A percentile compares a stretch with the other conserved stretches of the same genome.
Evolutionary conservation across 23 tunicate genomes (phyloP).

Genomic region (Oikopleura albicans): DNA sequence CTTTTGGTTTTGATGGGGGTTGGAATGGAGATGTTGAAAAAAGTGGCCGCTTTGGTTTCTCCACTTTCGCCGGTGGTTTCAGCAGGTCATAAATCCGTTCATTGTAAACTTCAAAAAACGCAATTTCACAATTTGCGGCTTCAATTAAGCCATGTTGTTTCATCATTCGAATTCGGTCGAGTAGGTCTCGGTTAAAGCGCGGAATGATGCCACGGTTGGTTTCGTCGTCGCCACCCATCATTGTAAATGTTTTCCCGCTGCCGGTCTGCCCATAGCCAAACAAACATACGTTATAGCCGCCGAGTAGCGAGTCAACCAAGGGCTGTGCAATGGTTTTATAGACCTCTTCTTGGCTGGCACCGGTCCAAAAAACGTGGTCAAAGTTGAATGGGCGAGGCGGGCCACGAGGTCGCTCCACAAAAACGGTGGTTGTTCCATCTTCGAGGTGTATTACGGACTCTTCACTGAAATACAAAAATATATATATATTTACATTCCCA

Average conservation of each 20-base stretch:
- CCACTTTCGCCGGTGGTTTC: conserved; percentile 14
- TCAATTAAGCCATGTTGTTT: not conserved
- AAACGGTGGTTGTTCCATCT: not conserved
- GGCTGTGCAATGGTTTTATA: not conserved
- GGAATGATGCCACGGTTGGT: not conserved
- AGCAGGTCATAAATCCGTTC: conserved; percentile 51
- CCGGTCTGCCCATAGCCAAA: conserved; percentile 12
- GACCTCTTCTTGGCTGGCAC: not conserved
- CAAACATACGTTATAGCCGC: not conserved
- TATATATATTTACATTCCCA: no score
- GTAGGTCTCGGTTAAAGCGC: not conserved
- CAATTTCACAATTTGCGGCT: conserved; percentile 25
- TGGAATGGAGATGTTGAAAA: not conserved
- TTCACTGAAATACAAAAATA: no score
- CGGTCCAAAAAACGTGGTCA: not conserved
- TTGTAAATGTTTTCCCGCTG: not conserved
- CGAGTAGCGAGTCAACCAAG: not conserved
- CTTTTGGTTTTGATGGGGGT: no score
- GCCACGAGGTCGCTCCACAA: conserved; percentile 10
- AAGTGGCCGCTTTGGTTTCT: not conserved
- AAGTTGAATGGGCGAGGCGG: not conserved
- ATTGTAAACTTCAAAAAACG: conserved; percentile 53
- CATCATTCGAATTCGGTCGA: not conserved
- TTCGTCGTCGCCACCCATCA: not conserved
- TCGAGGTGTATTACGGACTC: no score